phyloP scores from a whole-genome alignment of 1,140 invertebrate genomes.

The Brachionus calyciflorus region DNA sequence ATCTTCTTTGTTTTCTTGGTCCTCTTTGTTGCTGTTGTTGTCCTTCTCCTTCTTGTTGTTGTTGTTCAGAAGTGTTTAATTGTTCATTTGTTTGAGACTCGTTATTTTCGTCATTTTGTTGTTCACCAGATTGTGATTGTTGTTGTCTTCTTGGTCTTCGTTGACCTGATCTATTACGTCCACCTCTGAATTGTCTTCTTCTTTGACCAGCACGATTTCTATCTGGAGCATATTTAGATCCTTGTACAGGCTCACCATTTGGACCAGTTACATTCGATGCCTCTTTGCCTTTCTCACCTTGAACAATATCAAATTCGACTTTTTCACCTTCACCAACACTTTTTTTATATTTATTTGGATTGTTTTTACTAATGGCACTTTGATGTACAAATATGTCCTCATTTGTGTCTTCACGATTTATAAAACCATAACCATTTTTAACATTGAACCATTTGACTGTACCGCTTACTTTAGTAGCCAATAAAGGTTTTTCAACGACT shows the following conservation, averaged over 20 bases:
- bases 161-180: too few species aligned
- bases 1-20: too few species aligned
- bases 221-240: conserved; percentile 85
- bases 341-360: conserved; percentile 92
- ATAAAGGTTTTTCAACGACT: neutral
- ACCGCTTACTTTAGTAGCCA: conserved; percentile 67
- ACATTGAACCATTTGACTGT: conserved; percentile 98
- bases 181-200: too few species aligned
- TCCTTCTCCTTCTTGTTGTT: too few species aligned
- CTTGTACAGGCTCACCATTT: conserved; percentile 83
- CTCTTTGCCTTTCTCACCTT: conserved; percentile 72
- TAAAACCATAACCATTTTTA: conserved; percentile 98
- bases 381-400: conserved; percentile 98
- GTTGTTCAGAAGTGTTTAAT: too few species aligned
- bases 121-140: too few species aligned
- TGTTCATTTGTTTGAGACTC: too few species aligned
- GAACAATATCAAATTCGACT: conserved; percentile 97
- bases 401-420: conserved; percentile 95
- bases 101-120: too few species aligned
- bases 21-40: too few species aligned
- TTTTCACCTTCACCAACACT: conserved; percentile 97
- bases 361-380: conserved; percentile 89
- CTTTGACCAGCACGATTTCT: neutral
- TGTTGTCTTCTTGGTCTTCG: too few species aligned
- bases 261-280: conserved; percentile 94